A percentile compares a stretch with the other conserved stretches of the same genome.
phyloP scores from a whole-genome alignment of 2,113 vertebrate genomes.

The Megalops atlanticus region DNA sequence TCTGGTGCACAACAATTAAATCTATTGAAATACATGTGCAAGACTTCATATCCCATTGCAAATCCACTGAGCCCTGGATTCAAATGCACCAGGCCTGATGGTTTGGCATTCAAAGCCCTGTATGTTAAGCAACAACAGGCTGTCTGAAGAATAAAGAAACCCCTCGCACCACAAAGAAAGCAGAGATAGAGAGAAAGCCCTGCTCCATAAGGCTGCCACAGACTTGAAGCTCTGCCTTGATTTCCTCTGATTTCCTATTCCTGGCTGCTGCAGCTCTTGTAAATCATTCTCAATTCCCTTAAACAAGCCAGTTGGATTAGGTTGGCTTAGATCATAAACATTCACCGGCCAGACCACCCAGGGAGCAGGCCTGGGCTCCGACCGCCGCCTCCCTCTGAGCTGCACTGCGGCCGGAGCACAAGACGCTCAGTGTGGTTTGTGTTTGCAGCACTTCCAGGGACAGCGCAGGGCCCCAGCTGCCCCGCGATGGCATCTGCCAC shows the following conservation, averaged over 20 bases:
- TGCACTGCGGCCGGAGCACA: slow-evolving; percentile 58
- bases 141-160: slow-evolving; percentile 28
- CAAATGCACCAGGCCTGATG: slow-evolving; percentile 41
- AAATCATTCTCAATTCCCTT: slow-evolving; percentile 80
- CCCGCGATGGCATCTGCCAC: slow-evolving; percentile 55
- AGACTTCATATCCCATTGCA: slow-evolving; percentile 42
- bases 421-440: slow-evolving; percentile 64
- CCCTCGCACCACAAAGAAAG: slow-evolving; percentile 16
- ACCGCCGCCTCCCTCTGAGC: slow-evolving; percentile 47
- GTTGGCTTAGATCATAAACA: slow-evolving; percentile 81
- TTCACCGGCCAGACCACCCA: slow-evolving; percentile 77
- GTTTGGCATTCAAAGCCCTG: slow-evolving; percentile 53
- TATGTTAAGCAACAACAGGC: slow-evolving; percentile 10
- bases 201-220: slow-evolving; percentile 45
- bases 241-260: slow-evolving; percentile 71
- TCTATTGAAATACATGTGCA: slow-evolving; percentile 37
- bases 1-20: slow-evolving; percentile 20
- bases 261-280: slow-evolving; percentile 69
- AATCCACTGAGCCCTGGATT: slow-evolving; percentile 44
- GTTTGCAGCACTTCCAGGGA: slow-evolving; percentile 64
- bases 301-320: slow-evolving; percentile 82
- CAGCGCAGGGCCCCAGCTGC: slow-evolving; percentile 45
- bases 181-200: slow-evolving; percentile 36
- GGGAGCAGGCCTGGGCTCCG: slow-evolving; percentile 50
- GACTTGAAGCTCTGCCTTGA: slow-evolving; percentile 65